A percentile compares a stretch with the other conserved stretches of the same genome.
phyloP scores from a whole-genome alignment of 1,140 invertebrate genomes.

The Drosophila pseudoobscura region DNA sequence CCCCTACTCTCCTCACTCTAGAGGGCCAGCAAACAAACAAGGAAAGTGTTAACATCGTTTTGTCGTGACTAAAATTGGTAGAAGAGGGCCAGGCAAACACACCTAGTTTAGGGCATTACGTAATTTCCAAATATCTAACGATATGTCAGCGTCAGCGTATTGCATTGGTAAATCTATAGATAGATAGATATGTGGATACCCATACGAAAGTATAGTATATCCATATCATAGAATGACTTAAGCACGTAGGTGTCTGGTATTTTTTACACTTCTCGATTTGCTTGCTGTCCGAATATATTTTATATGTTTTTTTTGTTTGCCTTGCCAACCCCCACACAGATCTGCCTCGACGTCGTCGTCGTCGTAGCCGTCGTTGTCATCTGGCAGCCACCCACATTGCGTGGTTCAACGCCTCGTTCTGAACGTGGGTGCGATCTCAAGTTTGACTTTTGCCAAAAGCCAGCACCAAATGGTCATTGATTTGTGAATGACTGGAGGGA shows the following conservation, averaged over 20 bases:
- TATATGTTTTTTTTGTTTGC: conserved; percentile 26
- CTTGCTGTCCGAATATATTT: conserved; percentile 53
- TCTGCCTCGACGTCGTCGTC: conserved; percentile 29
- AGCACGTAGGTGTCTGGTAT: conserved; percentile 57
- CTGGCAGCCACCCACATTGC: conserved; percentile 36
- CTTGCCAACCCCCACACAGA: conserved; percentile 45
- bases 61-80: conserved; percentile 52
- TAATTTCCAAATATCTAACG: conserved; percentile 42
- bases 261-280: conserved; percentile 62
- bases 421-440: conserved; percentile 71
- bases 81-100: conserved; percentile 41
- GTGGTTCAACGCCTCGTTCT: conserved; percentile 79
- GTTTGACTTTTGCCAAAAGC: conserved; percentile 75
- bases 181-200: conserved; percentile 4
- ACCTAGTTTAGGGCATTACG: conserved; percentile 59
- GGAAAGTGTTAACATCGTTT: conserved; percentile 59
- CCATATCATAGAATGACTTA: conserved; percentile 44
- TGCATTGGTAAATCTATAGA: conserved; percentile 20
- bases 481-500: conserved; percentile 53
- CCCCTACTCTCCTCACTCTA: no score
- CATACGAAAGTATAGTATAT: conserved; percentile 26
- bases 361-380: conserved; percentile 33
- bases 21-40: conserved; percentile 55
- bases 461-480: conserved; percentile 66
- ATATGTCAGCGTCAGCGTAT: not conserved